Base-by-base conservation (phyloP, 2,113 vertebrate species). In the Etheostoma cragini region DNA sequence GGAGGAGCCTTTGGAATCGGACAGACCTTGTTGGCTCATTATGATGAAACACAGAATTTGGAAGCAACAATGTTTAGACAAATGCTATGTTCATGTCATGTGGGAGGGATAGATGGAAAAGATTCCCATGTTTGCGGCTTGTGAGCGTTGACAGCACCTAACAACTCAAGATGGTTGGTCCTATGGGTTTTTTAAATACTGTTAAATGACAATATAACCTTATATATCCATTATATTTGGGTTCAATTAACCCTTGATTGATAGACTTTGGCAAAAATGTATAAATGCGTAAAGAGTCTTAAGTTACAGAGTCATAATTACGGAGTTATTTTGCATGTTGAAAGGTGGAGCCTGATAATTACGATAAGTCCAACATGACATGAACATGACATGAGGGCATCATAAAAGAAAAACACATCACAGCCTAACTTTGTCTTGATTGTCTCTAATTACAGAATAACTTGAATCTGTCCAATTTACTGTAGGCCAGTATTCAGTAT, bases 11-110 rank as follows among this genome's bases (percentile, higher is more conserved):
- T 72, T 57, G 16, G 64, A 62, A 24, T 26, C 13, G 30, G 38
- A 42, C 42, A 6, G 7, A n/a, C 11, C 19, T 45, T 33, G 21
- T 17, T 11, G 52, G 52, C 62, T 57, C 13, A 8, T 52, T 67
- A 7, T 42, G 35, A 53, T 19, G 17, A 78, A 64, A 72, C 60
- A 24, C n/a, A n/a, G 45, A 50, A 15, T 50, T 21, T 72, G 50
- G 45, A 58, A n/a, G 19, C 16, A 26, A n/a, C 6, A 42, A 35
- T 50, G 17, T 64, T 73, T 54, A 65, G 12, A 65, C 61, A 4
- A 45, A 42, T 56, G n/a, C 45, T 42, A 13, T 10, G 0, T 65
- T 65, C 19, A 35, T 35, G 58, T 78, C 30, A 38, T 35, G 21
- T 2, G 49, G 13, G 45, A 26, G 7, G n/a, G 35, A n/a, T n/a